phyloP scores from a whole-genome alignment of 2,888 invertebrate genomes.

The Drosophila macrospina region DNA sequence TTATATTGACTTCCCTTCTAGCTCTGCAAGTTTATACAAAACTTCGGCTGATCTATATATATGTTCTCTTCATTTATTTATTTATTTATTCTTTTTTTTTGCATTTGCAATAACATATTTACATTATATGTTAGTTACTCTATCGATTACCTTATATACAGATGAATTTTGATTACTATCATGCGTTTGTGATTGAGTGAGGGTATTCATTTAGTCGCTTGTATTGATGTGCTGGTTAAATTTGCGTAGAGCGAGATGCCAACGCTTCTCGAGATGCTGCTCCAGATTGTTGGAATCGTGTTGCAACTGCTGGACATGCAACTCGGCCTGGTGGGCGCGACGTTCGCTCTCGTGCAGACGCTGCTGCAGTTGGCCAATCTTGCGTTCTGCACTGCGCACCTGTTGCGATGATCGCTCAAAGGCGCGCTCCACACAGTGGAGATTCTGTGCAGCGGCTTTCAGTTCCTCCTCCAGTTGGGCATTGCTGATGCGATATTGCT shows the following conservation, averaged over 20 bases:
- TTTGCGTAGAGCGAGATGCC: conserved; percentile 9
- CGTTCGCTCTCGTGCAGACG: conserved; percentile 29
- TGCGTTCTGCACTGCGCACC: conserved; percentile 7
- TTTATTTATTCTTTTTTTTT: too few relatives aligned
- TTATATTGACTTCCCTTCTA: too few relatives aligned
- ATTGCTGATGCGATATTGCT: conserved; percentile 12
- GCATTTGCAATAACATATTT: background rate
- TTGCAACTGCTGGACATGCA: conserved; percentile 31
- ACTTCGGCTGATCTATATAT: too few relatives aligned
- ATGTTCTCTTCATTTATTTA: too few relatives aligned
- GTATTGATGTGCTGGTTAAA: background rate
- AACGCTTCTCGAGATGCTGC: conserved; percentile 15
- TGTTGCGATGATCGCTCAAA: conserved; percentile 22
- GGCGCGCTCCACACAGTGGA: conserved; percentile 31
- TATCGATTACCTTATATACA: background rate
- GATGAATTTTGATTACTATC: background rate
- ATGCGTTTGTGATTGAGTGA: background rate
- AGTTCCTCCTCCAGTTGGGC: conserved; percentile 31
- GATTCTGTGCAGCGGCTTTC: conserved; percentile 20
- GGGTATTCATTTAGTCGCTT: background rate
- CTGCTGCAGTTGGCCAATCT: conserved; percentile 19
- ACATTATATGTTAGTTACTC: background rate
- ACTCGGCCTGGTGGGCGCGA: conserved; percentile 32
- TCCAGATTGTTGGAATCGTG: conserved; percentile 9
- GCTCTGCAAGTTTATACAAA: too few relatives aligned